Evolutionary conservation across 2,113 vertebrate species (phyloP).

Genomic region (Alethe diademata): DNA sequence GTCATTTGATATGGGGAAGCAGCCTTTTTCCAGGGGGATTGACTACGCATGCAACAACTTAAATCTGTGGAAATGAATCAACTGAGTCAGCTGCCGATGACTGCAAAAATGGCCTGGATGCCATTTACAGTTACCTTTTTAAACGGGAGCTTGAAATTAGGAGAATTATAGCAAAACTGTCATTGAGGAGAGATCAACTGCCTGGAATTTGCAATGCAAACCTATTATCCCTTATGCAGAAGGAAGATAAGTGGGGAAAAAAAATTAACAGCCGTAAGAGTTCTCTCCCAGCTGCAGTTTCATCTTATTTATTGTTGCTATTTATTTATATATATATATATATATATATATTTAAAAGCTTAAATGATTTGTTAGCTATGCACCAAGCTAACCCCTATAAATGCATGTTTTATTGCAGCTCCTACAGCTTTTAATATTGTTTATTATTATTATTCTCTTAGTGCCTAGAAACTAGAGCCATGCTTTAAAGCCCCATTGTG

Average conservation of each 20-base stretch:
- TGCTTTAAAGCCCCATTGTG: background rate
- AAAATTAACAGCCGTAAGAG: background rate
- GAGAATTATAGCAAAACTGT: conserved; percentile 45
- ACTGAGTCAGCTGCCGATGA: conserved; percentile 35
- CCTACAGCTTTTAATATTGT: background rate
- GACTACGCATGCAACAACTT: background rate
- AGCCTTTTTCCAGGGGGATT: background rate
- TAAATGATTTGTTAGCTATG: conserved; percentile 40
- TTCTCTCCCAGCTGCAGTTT: conserved; percentile 17
- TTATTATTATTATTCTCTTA: conserved; percentile 28
- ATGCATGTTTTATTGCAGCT: background rate
- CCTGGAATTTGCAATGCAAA: conserved; percentile 39
- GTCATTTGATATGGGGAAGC: background rate
- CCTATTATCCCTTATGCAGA: conserved; percentile 1
- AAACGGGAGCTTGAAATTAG: conserved; percentile 41
- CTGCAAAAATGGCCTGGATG: conserved; percentile 15
- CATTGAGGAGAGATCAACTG: background rate
- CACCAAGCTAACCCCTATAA: background rate
- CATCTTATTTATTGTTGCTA: conserved; percentile 37
- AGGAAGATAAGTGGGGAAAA: conserved; percentile 4
- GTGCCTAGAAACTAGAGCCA: background rate
- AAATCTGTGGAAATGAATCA: conserved; percentile 46
- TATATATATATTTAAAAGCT: conserved; percentile 28
- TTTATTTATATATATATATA: conserved; percentile 45
- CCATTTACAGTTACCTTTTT: background rate